Conservation (phyloP, 2,888 invertebrate genomes). For the Arctia plantaginis region DNA sequence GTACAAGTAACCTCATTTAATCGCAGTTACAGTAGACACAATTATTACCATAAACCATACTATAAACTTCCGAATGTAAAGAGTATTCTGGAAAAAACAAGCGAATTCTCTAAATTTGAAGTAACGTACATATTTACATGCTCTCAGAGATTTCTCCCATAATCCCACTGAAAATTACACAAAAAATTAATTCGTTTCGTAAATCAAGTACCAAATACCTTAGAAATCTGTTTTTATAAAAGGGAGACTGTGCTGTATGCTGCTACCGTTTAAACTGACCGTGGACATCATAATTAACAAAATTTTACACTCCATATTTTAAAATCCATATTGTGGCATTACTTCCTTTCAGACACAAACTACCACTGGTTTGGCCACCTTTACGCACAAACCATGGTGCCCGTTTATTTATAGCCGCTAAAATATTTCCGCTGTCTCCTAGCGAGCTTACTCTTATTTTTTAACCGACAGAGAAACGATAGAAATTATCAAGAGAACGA, state of each 20-base stretch:
- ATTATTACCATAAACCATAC: background rate
- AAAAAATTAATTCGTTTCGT: background rate
- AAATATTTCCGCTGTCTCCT: background rate
- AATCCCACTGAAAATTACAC: background rate
- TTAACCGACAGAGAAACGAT: background rate
- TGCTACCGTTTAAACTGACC: too few species aligned
- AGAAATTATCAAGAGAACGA: background rate
- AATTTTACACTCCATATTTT: too few species aligned
- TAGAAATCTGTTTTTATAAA: background rate
- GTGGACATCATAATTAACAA: too few species aligned
- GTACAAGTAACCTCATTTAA: background rate
- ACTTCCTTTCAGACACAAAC: too few species aligned
- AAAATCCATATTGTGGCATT: too few species aligned
- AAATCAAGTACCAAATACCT: background rate
- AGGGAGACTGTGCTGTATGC: too few species aligned
- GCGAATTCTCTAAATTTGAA: background rate
- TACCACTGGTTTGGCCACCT: too few species aligned
- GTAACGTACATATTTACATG: too few species aligned
- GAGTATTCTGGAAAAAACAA: background rate
- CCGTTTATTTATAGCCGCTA: background rate
- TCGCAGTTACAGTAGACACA: background rate
- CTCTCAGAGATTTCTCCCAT: background rate
- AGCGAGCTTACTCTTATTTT: background rate
- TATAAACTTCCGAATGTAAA: background rate
- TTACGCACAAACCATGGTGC: background rate